Conservation (phyloP, 2,888 invertebrate species). For the Philereme vetulata region DNA sequence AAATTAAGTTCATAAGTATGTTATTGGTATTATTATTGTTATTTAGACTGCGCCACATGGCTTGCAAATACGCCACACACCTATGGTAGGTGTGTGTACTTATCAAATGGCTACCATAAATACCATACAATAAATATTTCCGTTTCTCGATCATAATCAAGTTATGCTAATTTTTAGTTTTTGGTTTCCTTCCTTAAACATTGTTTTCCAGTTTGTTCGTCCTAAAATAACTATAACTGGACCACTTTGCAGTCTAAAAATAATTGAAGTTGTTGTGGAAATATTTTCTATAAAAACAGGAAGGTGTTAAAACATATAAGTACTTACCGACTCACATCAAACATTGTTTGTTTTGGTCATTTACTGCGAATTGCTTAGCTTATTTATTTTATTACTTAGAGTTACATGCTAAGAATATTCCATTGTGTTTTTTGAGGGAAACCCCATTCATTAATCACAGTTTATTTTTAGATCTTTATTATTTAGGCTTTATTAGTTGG, state of each 20-base stretch:
- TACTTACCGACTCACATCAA: background rate
- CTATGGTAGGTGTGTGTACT: too few species aligned
- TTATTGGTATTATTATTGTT: too few species aligned
- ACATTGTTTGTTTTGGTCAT: conserved; percentile 2
- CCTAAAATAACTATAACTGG: background rate
- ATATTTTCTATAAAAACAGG: background rate
- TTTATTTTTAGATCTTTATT: background rate
- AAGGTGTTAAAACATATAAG: background rate
- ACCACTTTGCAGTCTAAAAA: background rate
- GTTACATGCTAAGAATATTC: conserved; percentile 5
- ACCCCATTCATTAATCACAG: background rate
- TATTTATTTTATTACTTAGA: background rate
- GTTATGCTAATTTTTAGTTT: background rate
- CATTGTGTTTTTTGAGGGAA: background rate
- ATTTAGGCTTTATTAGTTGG: background rate
- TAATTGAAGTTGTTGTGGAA: background rate
- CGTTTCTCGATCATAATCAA: background rate
- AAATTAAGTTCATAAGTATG: too few species aligned
- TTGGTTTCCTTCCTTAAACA: background rate
- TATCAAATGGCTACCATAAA: too few species aligned
- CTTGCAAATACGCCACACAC: too few species aligned
- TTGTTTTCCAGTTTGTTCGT: background rate
- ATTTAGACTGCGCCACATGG: too few species aligned
- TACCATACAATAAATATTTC: too few species aligned
- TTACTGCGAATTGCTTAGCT: background rate